These are phyloP conservation scores for Arbacia lixula DNA, from an alignment of 53 echinoderm and acorn worm species.

Conservation along the genomic window DNA sequence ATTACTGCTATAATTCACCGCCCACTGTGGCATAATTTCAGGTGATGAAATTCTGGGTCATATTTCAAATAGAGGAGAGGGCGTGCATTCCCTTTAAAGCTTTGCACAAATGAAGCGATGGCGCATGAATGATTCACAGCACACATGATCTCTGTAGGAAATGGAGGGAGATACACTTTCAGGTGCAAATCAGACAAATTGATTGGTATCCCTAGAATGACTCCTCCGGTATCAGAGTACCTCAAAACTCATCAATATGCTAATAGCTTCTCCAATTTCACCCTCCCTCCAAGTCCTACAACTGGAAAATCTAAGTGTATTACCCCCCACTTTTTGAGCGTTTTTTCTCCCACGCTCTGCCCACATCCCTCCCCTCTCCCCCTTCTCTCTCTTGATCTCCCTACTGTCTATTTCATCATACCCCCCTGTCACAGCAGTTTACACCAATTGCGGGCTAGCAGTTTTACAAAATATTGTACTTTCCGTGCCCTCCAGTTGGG, in stretches of 20 bases:
- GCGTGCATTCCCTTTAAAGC: no score
- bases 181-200: slow-evolving; percentile 42
- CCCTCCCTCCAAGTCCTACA: background rate
- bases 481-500: slow-evolving; percentile 20
- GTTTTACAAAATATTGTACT: slow-evolving; percentile 47
- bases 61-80: no score
- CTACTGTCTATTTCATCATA: background rate
- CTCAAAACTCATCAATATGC: slow-evolving; percentile 53
- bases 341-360: no score
- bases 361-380: no score
- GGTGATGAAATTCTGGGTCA: no score
- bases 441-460: slow-evolving; percentile 32
- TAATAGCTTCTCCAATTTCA: slow-evolving; percentile 38
- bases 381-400: background rate
- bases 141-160: slow-evolving; percentile 29
- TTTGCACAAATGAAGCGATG: no score
- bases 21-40: no score
- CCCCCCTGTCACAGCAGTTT: slow-evolving; percentile 19
- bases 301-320: background rate
- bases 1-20: no score
- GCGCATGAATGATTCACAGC: slow-evolving; percentile 44
- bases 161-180: slow-evolving; percentile 35
- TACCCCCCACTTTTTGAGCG: no score
- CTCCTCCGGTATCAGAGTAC: slow-evolving; percentile 11
- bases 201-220: slow-evolving; percentile 39